Conservation (phyloP, 2,797 vertebrate species). For the Sebastolobus alascanus region DNA sequence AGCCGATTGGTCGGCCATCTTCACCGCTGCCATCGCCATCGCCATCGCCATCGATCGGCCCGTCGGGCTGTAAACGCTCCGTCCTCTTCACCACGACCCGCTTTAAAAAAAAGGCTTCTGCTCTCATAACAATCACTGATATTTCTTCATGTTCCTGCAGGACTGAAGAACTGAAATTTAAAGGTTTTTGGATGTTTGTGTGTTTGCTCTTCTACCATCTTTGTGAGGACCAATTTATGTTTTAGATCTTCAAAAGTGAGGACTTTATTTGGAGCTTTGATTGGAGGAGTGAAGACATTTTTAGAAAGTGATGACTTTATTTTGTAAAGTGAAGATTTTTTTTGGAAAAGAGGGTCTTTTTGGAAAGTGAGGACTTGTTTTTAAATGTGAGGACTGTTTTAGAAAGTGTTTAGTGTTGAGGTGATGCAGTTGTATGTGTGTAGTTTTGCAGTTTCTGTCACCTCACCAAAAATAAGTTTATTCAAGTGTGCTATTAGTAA, state of each 20-base stretch:
- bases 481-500: no score
- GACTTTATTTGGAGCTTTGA: no score
- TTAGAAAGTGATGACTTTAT: background rate
- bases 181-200: background rate
- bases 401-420: no score
- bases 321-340: background rate
- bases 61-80: background rate
- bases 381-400: no score
- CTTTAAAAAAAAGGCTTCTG: background rate
- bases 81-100: conserved; percentile 23
- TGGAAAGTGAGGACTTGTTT: no score
- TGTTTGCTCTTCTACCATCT: background rate
- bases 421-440: no score
- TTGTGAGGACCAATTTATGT: no score
- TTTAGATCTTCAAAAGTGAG: no score
- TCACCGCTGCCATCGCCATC: background rate
- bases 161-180: background rate
- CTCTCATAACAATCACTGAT: background rate
- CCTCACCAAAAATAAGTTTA: no score
- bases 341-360: no score
- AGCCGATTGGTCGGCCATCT: conserved; percentile 9
- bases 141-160: background rate
- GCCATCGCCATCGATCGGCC: conserved; percentile 24
- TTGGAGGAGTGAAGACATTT: background rate
- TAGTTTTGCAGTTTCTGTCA: no score